A percentile compares a stretch with the other conserved stretches of the same genome.
These are phyloP conservation scores for Paradoxurus hermaphroditus DNA, from an alignment of 2,113 vertebrate genomes.

Conservation along the genomic window DNA sequence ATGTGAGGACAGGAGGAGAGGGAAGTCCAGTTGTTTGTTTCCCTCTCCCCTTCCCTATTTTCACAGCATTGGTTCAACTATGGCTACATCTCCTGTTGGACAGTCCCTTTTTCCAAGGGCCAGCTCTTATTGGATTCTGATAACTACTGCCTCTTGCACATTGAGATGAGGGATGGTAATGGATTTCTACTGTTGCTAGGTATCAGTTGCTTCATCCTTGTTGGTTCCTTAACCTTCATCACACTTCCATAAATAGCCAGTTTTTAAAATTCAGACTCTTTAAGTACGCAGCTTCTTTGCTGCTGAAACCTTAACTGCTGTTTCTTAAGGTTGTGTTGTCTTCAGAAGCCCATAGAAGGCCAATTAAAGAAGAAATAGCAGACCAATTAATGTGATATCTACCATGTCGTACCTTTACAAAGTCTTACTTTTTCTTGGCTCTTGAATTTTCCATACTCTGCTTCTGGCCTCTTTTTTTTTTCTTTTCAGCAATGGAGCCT, in stretches of 20 bases:
- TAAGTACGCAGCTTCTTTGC: not conserved
- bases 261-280: not conserved
- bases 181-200: not conserved
- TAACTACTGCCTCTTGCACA: not conserved
- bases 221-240: not conserved
- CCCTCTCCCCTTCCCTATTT: not conserved
- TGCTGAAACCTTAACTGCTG: not conserved
- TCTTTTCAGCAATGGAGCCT: not conserved
- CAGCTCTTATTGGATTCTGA: not conserved
- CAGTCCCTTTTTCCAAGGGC: not conserved
- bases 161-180: not conserved
- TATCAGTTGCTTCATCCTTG: not conserved
- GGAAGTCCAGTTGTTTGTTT: not conserved
- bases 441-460: not conserved
- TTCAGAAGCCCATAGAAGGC: not conserved
- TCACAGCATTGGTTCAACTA: not conserved
- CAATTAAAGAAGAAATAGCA: not conserved
- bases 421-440: not conserved
- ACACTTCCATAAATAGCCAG: not conserved
- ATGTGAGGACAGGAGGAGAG: not conserved
- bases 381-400: not conserved
- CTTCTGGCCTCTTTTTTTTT: not conserved
- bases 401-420: not conserved
- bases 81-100: not conserved
- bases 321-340: not conserved